Evolutionary conservation across 1,140 invertebrate genomes (phyloP).

Genomic region (Drosophila teissieri): DNA sequence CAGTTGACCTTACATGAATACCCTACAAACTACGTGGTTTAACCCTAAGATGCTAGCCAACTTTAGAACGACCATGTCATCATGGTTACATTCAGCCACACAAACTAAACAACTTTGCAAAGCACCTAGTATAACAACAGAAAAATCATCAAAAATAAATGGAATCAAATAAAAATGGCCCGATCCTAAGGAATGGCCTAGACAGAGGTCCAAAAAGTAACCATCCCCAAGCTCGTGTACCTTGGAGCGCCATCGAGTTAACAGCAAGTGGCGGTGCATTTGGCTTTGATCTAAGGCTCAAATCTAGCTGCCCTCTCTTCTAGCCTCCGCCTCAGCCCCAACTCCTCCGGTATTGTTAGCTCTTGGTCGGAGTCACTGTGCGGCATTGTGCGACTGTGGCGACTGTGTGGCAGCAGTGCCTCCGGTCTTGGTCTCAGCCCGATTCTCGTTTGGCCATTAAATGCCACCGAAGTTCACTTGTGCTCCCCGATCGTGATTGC

Average conservation of each 20-base stretch:
- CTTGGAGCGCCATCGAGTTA: conserved; percentile 81
- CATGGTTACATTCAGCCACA: neutral
- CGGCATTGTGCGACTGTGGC: conserved; percentile 29
- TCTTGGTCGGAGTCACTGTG: conserved; percentile 20
- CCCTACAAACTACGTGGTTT: too few species aligned
- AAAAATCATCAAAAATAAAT: conserved; percentile 46
- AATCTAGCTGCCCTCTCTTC: conserved; percentile 67
- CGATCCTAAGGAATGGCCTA: conserved; percentile 61
- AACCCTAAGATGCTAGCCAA: neutral
- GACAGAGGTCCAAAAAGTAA: conserved; percentile 68
- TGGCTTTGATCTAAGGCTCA: conserved; percentile 78
- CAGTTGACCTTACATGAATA: too few species aligned
- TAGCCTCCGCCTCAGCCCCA: conserved; percentile 5
- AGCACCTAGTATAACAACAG: conserved; percentile 6
- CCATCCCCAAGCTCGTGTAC: conserved; percentile 66
- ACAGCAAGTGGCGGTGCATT: conserved; percentile 79
- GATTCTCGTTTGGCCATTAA: conserved; percentile 54
- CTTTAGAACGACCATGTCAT: too few species aligned
- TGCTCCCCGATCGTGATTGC: conserved; percentile 66
- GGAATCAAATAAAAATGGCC: conserved; percentile 39
- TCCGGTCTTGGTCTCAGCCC: conserved; percentile 56
- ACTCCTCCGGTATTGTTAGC: conserved; percentile 32
- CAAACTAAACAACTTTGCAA: neutral
- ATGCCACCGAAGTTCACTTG: conserved; percentile 80
- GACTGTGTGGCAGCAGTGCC: conserved; percentile 49